Evolutionary conservation across 2,888 invertebrate species (phyloP), one percentile per base, ranked within the genome.

Genomic region (Beris morrisii): DNA sequence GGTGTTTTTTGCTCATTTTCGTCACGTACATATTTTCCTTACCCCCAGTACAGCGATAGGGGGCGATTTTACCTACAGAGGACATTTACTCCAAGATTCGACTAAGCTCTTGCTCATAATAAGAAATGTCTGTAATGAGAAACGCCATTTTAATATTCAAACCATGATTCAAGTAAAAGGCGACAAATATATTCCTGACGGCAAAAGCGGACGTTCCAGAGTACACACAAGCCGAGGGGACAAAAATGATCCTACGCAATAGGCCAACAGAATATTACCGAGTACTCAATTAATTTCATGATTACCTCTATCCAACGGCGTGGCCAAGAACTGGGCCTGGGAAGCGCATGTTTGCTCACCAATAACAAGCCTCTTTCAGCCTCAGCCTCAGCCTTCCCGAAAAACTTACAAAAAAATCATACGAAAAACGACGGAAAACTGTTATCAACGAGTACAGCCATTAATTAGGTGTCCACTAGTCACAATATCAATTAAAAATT

Each of bases 401-500:
- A 9, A 38, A 32, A 7, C 32, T 7, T 5, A 32, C 4, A 32
- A 5, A 32, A 38, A 38, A 9, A 7, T 9, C 38, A 38, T 5
- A 38, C 38, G 38, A 22, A 48, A 48, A 48, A 1, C 6, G 48
- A 48, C 13, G 12, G 15, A 48, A n/a, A 15, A 15, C 11, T 48
- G 48, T 48, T 6, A 15, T 48, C n/a, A 12, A 9, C 48, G 15
- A 48, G 48, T 48, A n/a, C 38, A 32, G 43, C 55, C 56, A 68
- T 68, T 65, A 56, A 65, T 68, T 65, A 65, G 44, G 56, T 50
- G 50, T 52, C 44, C 43, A 11, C 38, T 52, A 63, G 64, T 46
- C 45, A 48, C 22, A 57, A 59, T 64, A 64, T 69, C 66, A 66
- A 69, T 69, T 69, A 69, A 59, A 69, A 66, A 69, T 69, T 69